Conservation (phyloP, 2,113 vertebrate genomes). For the Anarrhichthys ocellatus region DNA sequence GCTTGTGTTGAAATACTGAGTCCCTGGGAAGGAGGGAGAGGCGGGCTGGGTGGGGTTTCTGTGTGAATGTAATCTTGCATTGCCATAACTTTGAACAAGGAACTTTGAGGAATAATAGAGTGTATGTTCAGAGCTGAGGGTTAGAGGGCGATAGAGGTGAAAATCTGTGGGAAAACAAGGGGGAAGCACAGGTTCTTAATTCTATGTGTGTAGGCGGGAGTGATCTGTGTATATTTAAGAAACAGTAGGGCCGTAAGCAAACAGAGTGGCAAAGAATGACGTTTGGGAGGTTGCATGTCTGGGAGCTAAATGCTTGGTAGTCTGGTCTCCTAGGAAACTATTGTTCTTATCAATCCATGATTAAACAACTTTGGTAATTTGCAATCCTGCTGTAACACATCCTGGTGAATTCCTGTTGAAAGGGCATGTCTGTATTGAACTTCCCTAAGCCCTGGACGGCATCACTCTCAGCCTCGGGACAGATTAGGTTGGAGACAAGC, state of each 20-base stretch:
- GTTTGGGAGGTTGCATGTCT: conserved; percentile 64
- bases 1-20: conserved; percentile 71
- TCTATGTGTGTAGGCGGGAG: conserved; percentile 58
- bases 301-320: conserved; percentile 50
- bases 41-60: conserved; percentile 57
- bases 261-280: conserved; percentile 68
- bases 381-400: conserved; percentile 69
- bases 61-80: conserved; percentile 52
- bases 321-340: conserved; percentile 71
- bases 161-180: conserved; percentile 2
- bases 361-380: conserved; percentile 74
- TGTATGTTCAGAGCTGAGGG: conserved; percentile 23
- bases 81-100: conserved; percentile 56
- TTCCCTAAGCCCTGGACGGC: conserved; percentile 48
- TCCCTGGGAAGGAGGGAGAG: conserved; percentile 63
- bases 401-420: conserved; percentile 60
- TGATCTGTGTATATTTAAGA: conserved; percentile 66
- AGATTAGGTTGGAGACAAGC: conserved; percentile 62
- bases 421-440: conserved; percentile 46
- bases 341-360: conserved; percentile 75
- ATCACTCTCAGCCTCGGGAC: conserved; percentile 61
- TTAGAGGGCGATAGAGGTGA: conserved; percentile 19
- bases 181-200: conserved; percentile 9
- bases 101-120: conserved; percentile 30
- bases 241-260: conserved; percentile 64